Evolutionary conservation across 2,113 vertebrate genomes (phyloP).

Genomic region (Todiramphus saurophagus): DNA sequence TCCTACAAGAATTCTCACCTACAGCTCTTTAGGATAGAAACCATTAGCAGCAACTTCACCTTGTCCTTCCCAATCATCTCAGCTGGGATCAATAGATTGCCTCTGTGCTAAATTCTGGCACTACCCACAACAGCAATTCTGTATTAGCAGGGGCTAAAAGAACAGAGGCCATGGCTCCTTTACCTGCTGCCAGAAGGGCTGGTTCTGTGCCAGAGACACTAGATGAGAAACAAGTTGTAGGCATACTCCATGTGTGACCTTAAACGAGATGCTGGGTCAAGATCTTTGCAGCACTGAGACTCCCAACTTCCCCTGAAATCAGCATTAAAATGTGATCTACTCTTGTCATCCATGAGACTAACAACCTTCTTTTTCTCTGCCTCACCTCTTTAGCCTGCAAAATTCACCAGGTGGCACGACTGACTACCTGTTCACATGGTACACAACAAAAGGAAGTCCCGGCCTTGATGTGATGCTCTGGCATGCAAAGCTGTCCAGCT

Average conservation of each 20-base stretch:
- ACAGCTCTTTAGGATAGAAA: not conserved
- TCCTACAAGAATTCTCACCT: not conserved
- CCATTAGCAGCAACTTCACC: not conserved
- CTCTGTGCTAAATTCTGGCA: not conserved
- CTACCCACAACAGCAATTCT: not conserved
- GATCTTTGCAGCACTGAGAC: not conserved
- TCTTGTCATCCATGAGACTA: not conserved
- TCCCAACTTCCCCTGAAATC: not conserved
- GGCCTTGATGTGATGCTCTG: not conserved
- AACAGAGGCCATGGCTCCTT: not conserved
- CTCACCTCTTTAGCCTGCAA: not conserved
- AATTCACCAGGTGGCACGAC: not conserved
- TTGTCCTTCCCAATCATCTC: not conserved
- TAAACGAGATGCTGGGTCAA: not conserved
- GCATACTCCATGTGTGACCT: not conserved
- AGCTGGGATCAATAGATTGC: not conserved
- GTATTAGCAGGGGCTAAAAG: not conserved
- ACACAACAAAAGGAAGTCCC: not conserved
- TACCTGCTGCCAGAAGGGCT: not conserved
- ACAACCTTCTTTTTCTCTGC: not conserved
- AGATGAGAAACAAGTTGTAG: not conserved
- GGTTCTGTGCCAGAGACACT: not conserved
- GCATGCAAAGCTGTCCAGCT: not conserved
- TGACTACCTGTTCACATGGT: not conserved
- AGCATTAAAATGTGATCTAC: not conserved